phyloP scores from a whole-genome alignment of 2,797 vertebrate genomes.

The Halcyon chelicuti region DNA sequence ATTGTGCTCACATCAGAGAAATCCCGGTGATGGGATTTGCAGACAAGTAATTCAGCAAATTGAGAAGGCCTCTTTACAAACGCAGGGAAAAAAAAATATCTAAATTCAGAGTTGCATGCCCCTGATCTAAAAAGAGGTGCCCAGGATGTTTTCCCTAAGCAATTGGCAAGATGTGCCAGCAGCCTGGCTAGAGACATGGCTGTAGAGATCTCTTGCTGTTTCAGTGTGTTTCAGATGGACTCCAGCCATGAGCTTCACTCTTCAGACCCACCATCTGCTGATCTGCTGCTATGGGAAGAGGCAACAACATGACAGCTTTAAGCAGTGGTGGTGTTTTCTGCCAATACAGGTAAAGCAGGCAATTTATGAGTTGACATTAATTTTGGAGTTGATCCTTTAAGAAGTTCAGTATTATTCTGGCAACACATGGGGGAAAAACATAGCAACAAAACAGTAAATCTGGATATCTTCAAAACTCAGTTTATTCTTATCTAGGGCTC shows the following conservation, averaged over 20 bases:
- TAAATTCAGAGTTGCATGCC: background rate
- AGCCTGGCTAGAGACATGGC: background rate
- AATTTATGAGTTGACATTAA: background rate
- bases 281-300: background rate
- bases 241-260: background rate
- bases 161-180: background rate
- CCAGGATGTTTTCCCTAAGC: background rate
- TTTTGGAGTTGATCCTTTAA: background rate
- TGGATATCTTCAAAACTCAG: background rate
- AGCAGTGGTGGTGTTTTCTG: background rate
- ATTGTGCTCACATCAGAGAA: background rate
- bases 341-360: background rate
- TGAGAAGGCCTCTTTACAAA: background rate
- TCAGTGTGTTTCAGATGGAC: background rate
- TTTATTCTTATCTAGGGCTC: slow-evolving; percentile 3
- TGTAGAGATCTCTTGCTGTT: background rate
- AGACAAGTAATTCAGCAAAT: background rate
- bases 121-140: background rate
- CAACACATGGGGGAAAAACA: background rate
- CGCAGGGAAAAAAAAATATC: background rate
- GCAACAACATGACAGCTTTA: background rate
- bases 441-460: background rate
- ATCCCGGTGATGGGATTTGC: background rate
- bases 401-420: background rate
- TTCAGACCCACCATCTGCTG: background rate